phyloP scores from a whole-genome alignment of 2,797 vertebrate species.

The Chaetophractus vellerosus region DNA sequence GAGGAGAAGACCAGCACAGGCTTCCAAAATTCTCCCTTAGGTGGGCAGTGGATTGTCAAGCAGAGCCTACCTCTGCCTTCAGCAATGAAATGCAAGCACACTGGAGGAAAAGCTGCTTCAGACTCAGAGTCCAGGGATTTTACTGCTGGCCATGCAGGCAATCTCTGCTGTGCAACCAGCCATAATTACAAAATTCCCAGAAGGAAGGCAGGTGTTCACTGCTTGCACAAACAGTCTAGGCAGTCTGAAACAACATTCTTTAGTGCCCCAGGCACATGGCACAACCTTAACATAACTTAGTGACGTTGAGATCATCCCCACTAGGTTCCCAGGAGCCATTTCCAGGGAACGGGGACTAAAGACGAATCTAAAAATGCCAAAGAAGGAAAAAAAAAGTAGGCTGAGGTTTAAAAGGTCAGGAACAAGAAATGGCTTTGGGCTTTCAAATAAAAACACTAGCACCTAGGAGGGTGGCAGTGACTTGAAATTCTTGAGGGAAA shows the following conservation, averaged over 20 bases:
- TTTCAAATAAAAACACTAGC: neutral
- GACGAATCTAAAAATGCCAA: neutral
- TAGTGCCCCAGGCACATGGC: neutral
- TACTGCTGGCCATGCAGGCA: neutral
- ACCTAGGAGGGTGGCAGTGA: neutral
- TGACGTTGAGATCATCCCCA: neutral
- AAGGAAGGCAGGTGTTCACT: slow-evolving; percentile 61
- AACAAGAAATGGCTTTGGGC: neutral
- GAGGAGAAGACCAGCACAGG: neutral
- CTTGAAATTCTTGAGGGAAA: neutral
- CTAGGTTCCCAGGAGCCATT: neutral
- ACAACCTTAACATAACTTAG: neutral
- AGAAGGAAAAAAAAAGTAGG: neutral
- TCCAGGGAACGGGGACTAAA: neutral
- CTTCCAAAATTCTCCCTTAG: slow-evolving; percentile 14
- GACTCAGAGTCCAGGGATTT: neutral
- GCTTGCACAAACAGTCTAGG: slow-evolving; percentile 12
- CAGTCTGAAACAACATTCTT: slow-evolving; percentile 29
- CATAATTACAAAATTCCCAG: neutral
- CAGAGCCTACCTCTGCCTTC: neutral
- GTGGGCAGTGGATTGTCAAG: neutral
- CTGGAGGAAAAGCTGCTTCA: neutral
- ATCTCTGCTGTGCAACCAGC: neutral
- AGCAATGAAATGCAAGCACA: neutral
- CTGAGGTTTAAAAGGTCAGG: neutral